These are phyloP conservation scores for Cerastis leucographa DNA, from an alignment of 2,888 invertebrate species.

Conservation along the genomic window DNA sequence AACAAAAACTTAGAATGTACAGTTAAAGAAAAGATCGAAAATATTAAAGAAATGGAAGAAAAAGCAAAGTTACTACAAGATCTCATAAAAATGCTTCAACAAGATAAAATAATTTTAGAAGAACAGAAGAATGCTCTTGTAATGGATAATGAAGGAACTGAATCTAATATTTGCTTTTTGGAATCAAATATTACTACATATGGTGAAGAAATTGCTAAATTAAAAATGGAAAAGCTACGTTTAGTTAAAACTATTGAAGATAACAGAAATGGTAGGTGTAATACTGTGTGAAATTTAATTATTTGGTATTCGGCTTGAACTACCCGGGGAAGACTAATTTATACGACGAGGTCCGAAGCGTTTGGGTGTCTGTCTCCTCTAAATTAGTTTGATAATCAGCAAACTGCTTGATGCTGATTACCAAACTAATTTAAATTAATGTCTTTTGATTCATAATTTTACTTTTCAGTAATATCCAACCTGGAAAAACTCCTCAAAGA, in stretches of 20 bases:
- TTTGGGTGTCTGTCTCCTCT: too few relatives aligned
- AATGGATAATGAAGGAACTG: slow-evolving; percentile 7
- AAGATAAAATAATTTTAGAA: slow-evolving; percentile 70
- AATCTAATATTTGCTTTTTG: slow-evolving; percentile 31
- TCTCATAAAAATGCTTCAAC: slow-evolving; percentile 67
- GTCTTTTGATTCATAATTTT: neutral
- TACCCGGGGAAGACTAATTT: neutral
- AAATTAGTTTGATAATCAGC: too few relatives aligned
- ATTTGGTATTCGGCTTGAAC: neutral
- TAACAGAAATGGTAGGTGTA: slow-evolving; percentile 73
- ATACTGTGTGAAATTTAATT: neutral
- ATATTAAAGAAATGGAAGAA: slow-evolving; percentile 69
- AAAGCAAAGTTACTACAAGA: slow-evolving; percentile 66
- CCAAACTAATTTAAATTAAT: too few relatives aligned
- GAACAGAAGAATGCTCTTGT: slow-evolving; percentile 54
- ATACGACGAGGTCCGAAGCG: too few relatives aligned
- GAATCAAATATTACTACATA: slow-evolving; percentile 32
- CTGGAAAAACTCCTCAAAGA: slow-evolving; percentile 74
- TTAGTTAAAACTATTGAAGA: slow-evolving; percentile 68
- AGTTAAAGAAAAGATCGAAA: slow-evolving; percentile 68
- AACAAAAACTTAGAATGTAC: slow-evolving; percentile 70
- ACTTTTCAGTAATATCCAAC: slow-evolving; percentile 76
- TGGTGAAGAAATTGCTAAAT: slow-evolving; percentile 53
- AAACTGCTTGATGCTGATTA: too few relatives aligned
- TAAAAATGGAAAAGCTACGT: slow-evolving; percentile 65